phyloP scores from a whole-genome alignment of 2,113 vertebrate genomes.

The Peromyscus maniculatus region DNA sequence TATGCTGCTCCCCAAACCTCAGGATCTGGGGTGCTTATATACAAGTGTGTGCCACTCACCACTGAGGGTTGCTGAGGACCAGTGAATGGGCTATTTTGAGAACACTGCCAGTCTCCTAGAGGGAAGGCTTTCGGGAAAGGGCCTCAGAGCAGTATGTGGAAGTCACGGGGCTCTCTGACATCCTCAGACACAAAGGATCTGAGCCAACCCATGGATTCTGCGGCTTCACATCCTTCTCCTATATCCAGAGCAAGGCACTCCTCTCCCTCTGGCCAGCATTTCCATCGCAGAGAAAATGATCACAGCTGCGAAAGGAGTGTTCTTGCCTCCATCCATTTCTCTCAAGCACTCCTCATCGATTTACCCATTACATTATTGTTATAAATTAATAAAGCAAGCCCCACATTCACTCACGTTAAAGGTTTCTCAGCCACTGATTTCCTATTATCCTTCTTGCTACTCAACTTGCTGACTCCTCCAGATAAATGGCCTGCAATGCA shows the following conservation, averaged over 20 bases:
- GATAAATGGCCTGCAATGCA: conserved; percentile 81
- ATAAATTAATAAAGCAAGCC: conserved; percentile 87
- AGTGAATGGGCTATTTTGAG: neutral
- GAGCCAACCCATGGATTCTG: neutral
- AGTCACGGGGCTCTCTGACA: neutral
- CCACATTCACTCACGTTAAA: conserved; percentile 83
- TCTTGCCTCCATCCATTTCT: conserved; percentile 73
- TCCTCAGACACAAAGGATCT: neutral
- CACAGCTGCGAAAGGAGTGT: conserved; percentile 8
- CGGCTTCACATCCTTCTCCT: rapidly evolving
- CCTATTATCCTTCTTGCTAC: conserved; percentile 84
- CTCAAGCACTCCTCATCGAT: conserved; percentile 79
- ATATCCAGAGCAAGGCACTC: neutral
- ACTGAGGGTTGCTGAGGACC: neutral
- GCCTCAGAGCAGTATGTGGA: neutral
- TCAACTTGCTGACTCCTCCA: conserved; percentile 82
- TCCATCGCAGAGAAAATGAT: conserved; percentile 57
- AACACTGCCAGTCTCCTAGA: neutral
- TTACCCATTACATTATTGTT: conserved; percentile 82
- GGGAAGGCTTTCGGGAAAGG: neutral
- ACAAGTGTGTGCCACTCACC: neutral
- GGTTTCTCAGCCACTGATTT: conserved; percentile 87
- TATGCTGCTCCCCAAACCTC: neutral
- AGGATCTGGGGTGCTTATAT: neutral
- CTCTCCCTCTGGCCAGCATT: neutral